Evolutionary conservation across 2,888 invertebrate genomes (phyloP).

Genomic region (Poecilobothrus nobilitatus): DNA sequence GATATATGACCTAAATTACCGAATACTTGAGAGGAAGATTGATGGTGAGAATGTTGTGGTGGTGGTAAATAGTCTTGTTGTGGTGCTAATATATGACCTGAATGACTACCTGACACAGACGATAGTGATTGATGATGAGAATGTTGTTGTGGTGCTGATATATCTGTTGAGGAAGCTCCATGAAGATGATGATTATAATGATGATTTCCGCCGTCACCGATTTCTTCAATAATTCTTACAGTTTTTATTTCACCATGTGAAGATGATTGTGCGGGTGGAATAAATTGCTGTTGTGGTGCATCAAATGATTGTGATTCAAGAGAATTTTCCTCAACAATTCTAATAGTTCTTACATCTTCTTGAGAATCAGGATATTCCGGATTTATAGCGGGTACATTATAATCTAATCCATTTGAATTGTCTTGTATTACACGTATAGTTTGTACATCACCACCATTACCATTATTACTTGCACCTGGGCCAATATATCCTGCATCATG

Average conservation of each 20-base stretch:
- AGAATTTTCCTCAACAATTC: constrained; percentile 7
- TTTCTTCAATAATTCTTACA: constrained; percentile 13
- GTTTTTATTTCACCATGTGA: constrained; percentile 13
- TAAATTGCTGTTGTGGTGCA: constrained; percentile 10
- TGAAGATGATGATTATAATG: not conserved
- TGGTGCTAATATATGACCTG: not conserved
- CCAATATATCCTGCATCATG: not conserved
- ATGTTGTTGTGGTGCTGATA: not conserved
- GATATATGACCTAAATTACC: not conserved
- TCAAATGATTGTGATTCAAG: constrained; percentile 5
- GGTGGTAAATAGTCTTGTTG: too few relatives aligned
- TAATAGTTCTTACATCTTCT: constrained; percentile 13
- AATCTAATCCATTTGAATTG: constrained; percentile 10
- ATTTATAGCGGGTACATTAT: constrained; percentile 8
- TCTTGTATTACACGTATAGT: not conserved
- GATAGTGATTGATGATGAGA: not conserved
- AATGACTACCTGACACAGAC: not conserved
- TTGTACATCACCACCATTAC: not conserved
- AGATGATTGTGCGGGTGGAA: constrained; percentile 7
- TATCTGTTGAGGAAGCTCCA: not conserved
- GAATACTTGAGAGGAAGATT: too few relatives aligned
- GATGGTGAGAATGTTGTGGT: too few relatives aligned
- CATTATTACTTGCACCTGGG: not conserved
- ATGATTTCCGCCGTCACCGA: not conserved
- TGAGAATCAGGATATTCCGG: constrained; percentile 11